A percentile compares a stretch with the other conserved stretches of the same genome.
phyloP scores from a whole-genome alignment of 2,888 invertebrate species.

The Ichneumoninae sp. region DNA sequence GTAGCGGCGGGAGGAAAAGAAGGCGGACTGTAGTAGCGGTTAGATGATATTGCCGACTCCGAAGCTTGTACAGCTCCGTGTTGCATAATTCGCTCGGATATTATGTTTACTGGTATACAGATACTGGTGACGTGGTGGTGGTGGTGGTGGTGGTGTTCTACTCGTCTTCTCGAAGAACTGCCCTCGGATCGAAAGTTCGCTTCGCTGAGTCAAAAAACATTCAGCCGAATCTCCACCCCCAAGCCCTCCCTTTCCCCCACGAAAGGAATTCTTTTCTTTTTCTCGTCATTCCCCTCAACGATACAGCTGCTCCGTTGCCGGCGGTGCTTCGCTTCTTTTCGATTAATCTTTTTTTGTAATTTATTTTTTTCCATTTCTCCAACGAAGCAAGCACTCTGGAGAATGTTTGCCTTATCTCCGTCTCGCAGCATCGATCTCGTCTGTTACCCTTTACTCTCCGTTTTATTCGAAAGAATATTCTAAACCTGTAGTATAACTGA shows the following conservation, averaged over 20 bases:
- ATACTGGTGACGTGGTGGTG: not conserved
- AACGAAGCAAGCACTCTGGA: not conserved
- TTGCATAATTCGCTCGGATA: slow-evolving; percentile 51
- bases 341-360: slow-evolving; percentile 9
- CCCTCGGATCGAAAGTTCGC: slow-evolving; percentile 19
- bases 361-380: slow-evolving; percentile 14
- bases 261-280: slow-evolving; percentile 14
- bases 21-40: slow-evolving; percentile 1
- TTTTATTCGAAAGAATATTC: not conserved
- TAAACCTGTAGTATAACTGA: not conserved
- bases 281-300: not conserved
- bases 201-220: slow-evolving; percentile 26
- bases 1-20: not conserved
- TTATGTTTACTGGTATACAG: slow-evolving; percentile 40
- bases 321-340: slow-evolving; percentile 6
- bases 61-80: slow-evolving; percentile 37
- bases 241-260: not conserved
- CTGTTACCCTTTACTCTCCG: not conserved
- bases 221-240: slow-evolving; percentile 7
- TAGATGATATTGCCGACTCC: slow-evolving; percentile 36
- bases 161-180: slow-evolving; percentile 1
- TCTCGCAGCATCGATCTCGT: not conserved
- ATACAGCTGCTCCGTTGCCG: not conserved
- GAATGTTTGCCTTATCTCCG: slow-evolving; percentile 23
- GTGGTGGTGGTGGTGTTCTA: not conserved